Base-by-base conservation (phyloP, 2,888 invertebrate species). In the Diarsia mendica region DNA sequence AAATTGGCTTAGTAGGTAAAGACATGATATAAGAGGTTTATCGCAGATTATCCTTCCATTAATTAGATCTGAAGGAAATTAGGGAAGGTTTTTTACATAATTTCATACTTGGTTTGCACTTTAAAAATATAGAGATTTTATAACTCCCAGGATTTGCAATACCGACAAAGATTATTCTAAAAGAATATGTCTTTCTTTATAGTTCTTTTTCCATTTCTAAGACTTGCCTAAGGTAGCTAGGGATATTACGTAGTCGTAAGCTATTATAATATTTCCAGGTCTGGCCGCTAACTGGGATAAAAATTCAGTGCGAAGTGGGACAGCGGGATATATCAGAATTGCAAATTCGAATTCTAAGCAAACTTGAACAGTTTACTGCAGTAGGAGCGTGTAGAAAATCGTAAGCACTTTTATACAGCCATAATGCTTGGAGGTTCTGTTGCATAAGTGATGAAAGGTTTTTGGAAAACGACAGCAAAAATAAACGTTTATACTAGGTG, bases 281-380 rank as follows among this genome's bases (percentile, higher is more conserved):
- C 72, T 74, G 63, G 64, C 74, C 66, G 51, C 79, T 77, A 80
- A 84, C 75, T 67, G 61, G 63, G 64, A 88, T 86, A 78, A 83
- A 86, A 88, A 86, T 84, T 84, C 80, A 80, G 77, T 67, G 73
- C 65, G 63, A 88, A 84, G 77, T 80, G 67, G 77, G 74, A 74
- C 76, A 77, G 76, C 53, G 76, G 77, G 73, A 76, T 75, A 75
- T 81, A 84, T 86, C 78, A 82, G 81, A 86, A 88, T 87, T 86
- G 88, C 80, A 83, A 88, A 87, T 88, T 75, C 67, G 28, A 78
- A 80, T 82, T 76, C 72, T 75, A 76, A 81, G 81, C 74, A 73
- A 88, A 87, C 81, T 80, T 71, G 77, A 81, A 86, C 73, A 81
- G 80, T 84, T 86, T 88, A 82, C 71, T 79, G 82, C 78, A 72